Evolutionary conservation across 1,140 invertebrate genomes (phyloP).

Genomic region (Brachionus sp.): DNA sequence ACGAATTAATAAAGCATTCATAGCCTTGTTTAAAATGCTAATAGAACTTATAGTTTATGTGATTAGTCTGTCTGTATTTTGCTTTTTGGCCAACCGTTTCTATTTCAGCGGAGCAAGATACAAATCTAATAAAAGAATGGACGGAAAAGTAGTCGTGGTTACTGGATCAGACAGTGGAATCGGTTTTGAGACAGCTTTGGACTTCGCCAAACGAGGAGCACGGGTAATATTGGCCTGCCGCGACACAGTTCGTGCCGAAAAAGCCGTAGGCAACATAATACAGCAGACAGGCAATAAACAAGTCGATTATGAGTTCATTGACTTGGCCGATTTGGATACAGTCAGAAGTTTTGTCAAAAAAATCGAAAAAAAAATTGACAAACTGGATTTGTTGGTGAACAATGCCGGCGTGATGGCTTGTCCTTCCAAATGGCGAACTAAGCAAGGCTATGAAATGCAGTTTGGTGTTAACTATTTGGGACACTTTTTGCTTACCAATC

Average conservation of each 20-base stretch:
- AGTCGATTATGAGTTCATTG: not conserved
- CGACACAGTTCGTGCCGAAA: not conserved
- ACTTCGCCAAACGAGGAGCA: conserved; percentile 42
- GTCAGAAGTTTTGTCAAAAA: conserved; percentile 43
- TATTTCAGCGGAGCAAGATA: conserved; percentile 22
- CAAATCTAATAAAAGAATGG: not conserved
- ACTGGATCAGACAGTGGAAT: conserved; percentile 47
- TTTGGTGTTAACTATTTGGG: conserved; percentile 34
- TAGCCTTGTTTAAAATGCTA: conserved; percentile 23
- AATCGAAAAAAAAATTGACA: conserved; percentile 50
- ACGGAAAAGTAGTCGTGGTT: conserved; percentile 43
- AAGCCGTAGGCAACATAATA: not conserved
- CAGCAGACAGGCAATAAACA: not conserved
- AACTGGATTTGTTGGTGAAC: conserved; percentile 54
- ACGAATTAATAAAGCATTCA: not conserved
- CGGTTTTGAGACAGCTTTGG: conserved; percentile 41
- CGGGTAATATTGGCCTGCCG: conserved; percentile 40
- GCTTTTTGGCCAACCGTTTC: conserved; percentile 14
- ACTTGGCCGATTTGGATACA: conserved; percentile 40
- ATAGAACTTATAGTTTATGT: not conserved
- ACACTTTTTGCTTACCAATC: conserved; percentile 69
- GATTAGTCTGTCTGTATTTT: not conserved
- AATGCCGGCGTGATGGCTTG: conserved; percentile 52
- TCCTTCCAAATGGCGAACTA: conserved; percentile 16
- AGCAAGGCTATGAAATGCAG: conserved; percentile 45